Evolutionary conservation across 2,113 vertebrate species (phyloP).

Genomic region (Brachypodius melanocephalos): DNA sequence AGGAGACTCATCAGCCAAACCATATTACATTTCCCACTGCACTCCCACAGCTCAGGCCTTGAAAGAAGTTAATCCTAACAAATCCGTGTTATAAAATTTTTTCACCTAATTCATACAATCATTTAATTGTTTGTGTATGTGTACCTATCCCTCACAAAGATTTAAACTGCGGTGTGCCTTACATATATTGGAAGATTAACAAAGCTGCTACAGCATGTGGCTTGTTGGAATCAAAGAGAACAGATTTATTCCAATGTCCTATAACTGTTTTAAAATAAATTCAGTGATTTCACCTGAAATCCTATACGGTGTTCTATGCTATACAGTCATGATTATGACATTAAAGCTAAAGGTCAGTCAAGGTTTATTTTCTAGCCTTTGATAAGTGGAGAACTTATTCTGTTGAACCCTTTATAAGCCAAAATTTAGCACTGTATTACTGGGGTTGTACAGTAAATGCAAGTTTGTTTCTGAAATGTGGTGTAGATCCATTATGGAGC

Average conservation of each 20-base stretch:
- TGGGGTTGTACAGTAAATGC: not conserved
- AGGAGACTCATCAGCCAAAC: not conserved
- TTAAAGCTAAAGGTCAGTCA: not conserved
- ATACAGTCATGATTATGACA: not conserved
- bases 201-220: not conserved
- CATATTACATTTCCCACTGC: slow-evolving; percentile 24
- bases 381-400: not conserved
- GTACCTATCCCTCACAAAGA: not conserved
- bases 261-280: slow-evolving; percentile 21
- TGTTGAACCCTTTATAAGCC: not conserved
- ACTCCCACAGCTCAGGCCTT: slow-evolving; percentile 13
- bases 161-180: not conserved
- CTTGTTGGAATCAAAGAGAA: slow-evolving; percentile 29
- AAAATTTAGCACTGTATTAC: not conserved
- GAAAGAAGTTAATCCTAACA: slow-evolving; percentile 6
- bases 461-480: not conserved
- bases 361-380: not conserved
- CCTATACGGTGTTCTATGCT: slow-evolving; percentile 6
- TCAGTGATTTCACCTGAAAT: slow-evolving; percentile 28
- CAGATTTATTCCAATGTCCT: slow-evolving; percentile 14
- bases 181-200: slow-evolving; percentile 25
- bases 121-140: slow-evolving; percentile 6
- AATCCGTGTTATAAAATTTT: not conserved
- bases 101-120: not conserved
- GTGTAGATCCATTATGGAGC: not conserved